These are phyloP conservation scores for Ardeotis arabs DNA, from an alignment of 2,113 vertebrate species.

Conservation along the genomic window DNA sequence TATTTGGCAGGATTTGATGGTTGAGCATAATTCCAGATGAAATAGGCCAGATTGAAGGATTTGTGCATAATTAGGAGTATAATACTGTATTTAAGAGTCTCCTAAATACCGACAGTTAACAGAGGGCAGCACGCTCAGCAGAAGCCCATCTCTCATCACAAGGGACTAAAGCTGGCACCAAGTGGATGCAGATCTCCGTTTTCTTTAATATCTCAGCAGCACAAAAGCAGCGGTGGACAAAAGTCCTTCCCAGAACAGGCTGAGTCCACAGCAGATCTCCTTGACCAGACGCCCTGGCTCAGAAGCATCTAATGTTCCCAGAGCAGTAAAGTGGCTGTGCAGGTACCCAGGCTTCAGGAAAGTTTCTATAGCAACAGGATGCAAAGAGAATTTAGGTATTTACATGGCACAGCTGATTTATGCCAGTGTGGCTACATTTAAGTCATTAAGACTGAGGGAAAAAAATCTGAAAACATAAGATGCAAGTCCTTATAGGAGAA, in stretches of 20 bases:
- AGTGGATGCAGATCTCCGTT: neutral
- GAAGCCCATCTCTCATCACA: neutral
- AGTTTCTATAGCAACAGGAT: slow-evolving; percentile 23
- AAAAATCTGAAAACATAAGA: neutral
- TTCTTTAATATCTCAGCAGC: neutral
- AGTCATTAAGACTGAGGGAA: neutral
- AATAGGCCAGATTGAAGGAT: slow-evolving; percentile 15
- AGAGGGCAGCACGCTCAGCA: fast-evolving
- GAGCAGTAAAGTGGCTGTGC: neutral
- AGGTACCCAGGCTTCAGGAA: neutral
- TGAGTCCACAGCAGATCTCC: neutral
- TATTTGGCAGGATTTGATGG: slow-evolving; percentile 34
- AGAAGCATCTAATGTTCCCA: neutral
- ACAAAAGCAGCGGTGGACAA: neutral
- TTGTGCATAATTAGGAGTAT: slow-evolving; percentile 45
- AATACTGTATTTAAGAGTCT: slow-evolving; percentile 19
- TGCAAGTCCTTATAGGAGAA: neutral
- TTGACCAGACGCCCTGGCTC: neutral
- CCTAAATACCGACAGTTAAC: slow-evolving; percentile 2
- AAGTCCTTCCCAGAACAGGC: neutral
- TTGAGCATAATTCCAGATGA: slow-evolving; percentile 36
- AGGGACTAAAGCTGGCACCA: neutral
- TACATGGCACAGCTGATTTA: neutral
- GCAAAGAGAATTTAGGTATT: slow-evolving; percentile 2
- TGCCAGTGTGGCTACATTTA: neutral